Conservation (phyloP, 2,888 invertebrate genomes). For the Tigriopus californicus region DNA sequence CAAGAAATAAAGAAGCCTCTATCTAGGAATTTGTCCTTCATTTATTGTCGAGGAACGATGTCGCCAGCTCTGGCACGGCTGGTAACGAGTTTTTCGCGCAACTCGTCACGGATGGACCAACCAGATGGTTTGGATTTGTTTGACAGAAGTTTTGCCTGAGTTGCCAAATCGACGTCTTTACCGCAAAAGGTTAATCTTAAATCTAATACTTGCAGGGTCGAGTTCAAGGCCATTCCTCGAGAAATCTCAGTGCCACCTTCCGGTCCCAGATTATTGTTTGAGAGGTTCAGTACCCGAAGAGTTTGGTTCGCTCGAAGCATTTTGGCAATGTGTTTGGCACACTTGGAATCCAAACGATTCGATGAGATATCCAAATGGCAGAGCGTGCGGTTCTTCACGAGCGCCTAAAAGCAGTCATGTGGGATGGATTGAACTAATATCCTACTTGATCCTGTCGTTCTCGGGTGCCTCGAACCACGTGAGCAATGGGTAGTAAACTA, state of each 20-base stretch:
- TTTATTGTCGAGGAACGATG: too few relatives aligned
- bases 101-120: too few relatives aligned
- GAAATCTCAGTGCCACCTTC: neutral
- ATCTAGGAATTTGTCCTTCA: too few relatives aligned
- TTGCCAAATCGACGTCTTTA: constrained; percentile 6
- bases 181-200: neutral
- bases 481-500: too few relatives aligned
- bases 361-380: constrained; percentile 5
- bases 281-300: neutral
- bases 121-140: neutral
- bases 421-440: neutral
- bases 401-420: neutral
- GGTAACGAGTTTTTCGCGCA: too few relatives aligned
- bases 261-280: neutral
- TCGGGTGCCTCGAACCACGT: too few relatives aligned
- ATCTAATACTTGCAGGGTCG: neutral
- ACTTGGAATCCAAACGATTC: neutral
- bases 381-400: neutral
- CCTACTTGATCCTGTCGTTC: too few relatives aligned
- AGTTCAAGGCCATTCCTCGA: neutral
- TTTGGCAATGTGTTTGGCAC: neutral
- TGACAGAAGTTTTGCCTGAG: neutral
- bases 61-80: too few relatives aligned
- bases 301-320: neutral
- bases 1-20: too few relatives aligned